Evolutionary conservation across 2,888 invertebrate genomes (phyloP).

Genomic region (Hoplodrina blanda): DNA sequence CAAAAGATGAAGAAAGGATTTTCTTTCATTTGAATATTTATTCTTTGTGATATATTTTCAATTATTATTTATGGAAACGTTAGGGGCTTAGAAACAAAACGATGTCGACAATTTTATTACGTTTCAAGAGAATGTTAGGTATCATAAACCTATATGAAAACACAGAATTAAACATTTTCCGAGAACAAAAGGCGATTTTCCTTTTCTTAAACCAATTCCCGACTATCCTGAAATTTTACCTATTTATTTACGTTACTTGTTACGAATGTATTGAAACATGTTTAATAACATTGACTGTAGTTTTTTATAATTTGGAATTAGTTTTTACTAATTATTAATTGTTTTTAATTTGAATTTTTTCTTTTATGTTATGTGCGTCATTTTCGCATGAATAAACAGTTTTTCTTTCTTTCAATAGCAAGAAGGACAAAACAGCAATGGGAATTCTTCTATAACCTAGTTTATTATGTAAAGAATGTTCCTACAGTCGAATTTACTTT

Average conservation of each 20-base stretch:
- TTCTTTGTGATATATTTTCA: not conserved
- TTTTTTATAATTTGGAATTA: no score
- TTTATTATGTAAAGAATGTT: conserved; percentile 37
- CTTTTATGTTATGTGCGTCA: no score
- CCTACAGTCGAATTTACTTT: conserved; percentile 29
- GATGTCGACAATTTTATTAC: not conserved
- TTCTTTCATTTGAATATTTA: not conserved
- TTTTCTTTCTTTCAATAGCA: no score
- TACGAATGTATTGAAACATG: conserved; percentile 28
- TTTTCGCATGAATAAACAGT: no score
- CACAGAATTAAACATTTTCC: conserved; percentile 33
- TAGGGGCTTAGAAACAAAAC: not conserved
- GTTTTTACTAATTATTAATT: no score
- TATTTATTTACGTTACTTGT: conserved; percentile 31
- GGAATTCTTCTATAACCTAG: conserved; percentile 7
- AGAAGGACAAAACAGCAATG: conserved; percentile 6
- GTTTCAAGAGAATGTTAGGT: not conserved
- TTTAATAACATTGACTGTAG: not conserved
- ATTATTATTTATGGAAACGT: not conserved
- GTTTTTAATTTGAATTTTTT: no score
- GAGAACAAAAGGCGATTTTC: conserved; percentile 45
- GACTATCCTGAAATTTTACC: conserved; percentile 10
- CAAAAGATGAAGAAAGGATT: not conserved
- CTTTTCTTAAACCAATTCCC: conserved; percentile 47
- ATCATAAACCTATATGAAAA: conserved; percentile 7